phyloP scores from a whole-genome alignment of 2,113 vertebrate genomes.

The Sinosuthora webbiana region DNA sequence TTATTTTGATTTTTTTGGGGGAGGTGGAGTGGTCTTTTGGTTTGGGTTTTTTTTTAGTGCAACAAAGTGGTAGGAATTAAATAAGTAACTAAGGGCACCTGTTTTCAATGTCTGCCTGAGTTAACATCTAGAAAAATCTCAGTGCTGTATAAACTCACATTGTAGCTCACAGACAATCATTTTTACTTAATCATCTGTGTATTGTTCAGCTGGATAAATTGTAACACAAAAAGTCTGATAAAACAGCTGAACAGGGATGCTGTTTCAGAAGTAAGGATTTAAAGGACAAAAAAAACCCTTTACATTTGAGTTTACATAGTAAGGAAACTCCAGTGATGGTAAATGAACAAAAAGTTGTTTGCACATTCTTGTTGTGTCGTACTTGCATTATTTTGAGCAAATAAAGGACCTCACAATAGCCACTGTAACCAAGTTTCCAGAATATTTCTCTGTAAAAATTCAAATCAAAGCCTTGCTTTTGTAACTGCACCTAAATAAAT shows the following conservation, averaged over 20 bases:
- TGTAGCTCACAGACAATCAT: background rate
- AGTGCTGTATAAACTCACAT: background rate
- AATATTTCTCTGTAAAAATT: background rate
- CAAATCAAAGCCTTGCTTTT: background rate
- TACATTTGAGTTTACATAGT: background rate
- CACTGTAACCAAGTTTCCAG: background rate
- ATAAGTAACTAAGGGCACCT: background rate
- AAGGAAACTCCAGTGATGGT: background rate
- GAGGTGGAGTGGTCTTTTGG: accelerated
- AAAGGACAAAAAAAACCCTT: no score
- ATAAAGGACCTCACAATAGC: background rate
- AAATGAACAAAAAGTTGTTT: background rate
- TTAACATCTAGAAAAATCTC: background rate
- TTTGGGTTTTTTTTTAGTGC: background rate
- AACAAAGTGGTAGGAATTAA: background rate
- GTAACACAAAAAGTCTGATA: background rate
- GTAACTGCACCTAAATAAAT: background rate
- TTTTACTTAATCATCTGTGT: background rate
- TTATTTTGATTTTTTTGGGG: background rate
- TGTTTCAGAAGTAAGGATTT: background rate
- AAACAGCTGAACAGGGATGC: background rate
- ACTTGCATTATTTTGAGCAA: background rate
- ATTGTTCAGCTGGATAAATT: background rate
- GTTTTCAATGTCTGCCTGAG: background rate
- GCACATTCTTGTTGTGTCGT: background rate